Percentiles rank a stretch among this genome's conserved stretches.
These are phyloP conservation scores for Aphodius sticticus DNA, from an alignment of 2,888 invertebrate genomes.

Conservation along the genomic window DNA sequence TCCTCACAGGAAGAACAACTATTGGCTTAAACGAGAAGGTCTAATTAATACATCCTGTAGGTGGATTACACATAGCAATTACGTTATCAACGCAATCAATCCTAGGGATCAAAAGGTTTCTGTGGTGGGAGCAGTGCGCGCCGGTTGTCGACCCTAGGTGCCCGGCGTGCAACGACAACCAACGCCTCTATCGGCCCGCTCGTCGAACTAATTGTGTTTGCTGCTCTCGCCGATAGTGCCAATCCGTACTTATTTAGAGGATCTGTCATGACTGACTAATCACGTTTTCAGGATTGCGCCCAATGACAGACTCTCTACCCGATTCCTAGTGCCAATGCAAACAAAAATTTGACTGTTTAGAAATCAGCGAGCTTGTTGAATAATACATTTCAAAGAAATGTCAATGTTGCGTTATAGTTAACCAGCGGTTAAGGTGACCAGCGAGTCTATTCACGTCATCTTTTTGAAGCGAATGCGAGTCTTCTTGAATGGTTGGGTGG, in stretches of 20 bases:
- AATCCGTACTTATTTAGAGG: constrained; percentile 29
- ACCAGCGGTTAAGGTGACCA: too few species aligned
- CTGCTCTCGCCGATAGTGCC: background rate
- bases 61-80: constrained; percentile 41
- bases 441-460: too few species aligned
- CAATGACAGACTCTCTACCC: background rate
- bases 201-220: constrained; percentile 9
- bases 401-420: too few species aligned
- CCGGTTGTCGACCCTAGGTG: constrained; percentile 30
- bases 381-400: too few species aligned
- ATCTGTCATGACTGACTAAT: background rate
- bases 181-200: background rate
- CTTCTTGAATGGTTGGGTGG: too few species aligned
- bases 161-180: background rate
- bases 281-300: background rate
- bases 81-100: constrained; percentile 45
- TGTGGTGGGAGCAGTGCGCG: constrained; percentile 38
- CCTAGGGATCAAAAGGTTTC: constrained; percentile 42
- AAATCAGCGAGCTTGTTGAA: too few species aligned
- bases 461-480: too few species aligned
- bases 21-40: constrained; percentile 30
- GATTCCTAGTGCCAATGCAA: background rate
- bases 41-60: background rate
- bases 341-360: too few species aligned
- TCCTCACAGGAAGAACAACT: constrained; percentile 40